A percentile compares a stretch with the other conserved stretches of the same genome.
Conservation (phyloP, 2,113 vertebrate genomes). For the Etheostoma spectabile region DNA sequence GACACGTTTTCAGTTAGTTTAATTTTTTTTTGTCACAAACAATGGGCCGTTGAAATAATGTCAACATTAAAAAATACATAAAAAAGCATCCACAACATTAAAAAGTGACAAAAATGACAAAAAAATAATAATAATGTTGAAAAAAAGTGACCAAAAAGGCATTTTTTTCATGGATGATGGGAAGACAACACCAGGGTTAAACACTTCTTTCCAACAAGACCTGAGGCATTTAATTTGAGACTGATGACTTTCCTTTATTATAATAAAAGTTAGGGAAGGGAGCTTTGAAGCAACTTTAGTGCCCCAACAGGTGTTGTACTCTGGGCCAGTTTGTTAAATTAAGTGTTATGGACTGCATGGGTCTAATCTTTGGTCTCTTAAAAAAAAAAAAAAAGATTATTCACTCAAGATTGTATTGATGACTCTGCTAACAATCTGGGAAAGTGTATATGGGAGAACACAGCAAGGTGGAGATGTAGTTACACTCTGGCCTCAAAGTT, state of each 20-base stretch:
- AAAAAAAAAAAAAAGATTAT: conserved; percentile 37
- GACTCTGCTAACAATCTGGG: conserved; percentile 48
- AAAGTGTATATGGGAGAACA: conserved; percentile 45
- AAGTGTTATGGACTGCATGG: conserved; percentile 32
- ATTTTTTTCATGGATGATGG: too few relatives aligned
- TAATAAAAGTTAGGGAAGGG: conserved; percentile 3
- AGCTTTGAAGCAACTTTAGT: neutral
- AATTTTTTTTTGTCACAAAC: too few relatives aligned
- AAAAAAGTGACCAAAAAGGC: too few relatives aligned
- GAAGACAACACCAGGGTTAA: too few relatives aligned
- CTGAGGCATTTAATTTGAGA: conserved; percentile 1
- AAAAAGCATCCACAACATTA: too few relatives aligned
- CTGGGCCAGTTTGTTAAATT: conserved; percentile 8
- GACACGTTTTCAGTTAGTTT: too few relatives aligned
- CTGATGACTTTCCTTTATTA: neutral
- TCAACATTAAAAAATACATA: too few relatives aligned
- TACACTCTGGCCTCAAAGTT: conserved; percentile 62
- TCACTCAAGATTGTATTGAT: conserved; percentile 66
- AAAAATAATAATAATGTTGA: too few relatives aligned
- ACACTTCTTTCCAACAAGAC: neutral
- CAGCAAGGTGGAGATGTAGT: conserved; percentile 29
- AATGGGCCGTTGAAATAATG: too few relatives aligned
- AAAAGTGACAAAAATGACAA: too few relatives aligned
- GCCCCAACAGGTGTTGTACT: neutral
- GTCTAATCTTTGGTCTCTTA: conserved; percentile 43